Percentiles rank a stretch among this genome's conserved stretches.
phyloP scores from a whole-genome alignment of 2,113 vertebrate genomes.

The Antechinus flavipes region DNA sequence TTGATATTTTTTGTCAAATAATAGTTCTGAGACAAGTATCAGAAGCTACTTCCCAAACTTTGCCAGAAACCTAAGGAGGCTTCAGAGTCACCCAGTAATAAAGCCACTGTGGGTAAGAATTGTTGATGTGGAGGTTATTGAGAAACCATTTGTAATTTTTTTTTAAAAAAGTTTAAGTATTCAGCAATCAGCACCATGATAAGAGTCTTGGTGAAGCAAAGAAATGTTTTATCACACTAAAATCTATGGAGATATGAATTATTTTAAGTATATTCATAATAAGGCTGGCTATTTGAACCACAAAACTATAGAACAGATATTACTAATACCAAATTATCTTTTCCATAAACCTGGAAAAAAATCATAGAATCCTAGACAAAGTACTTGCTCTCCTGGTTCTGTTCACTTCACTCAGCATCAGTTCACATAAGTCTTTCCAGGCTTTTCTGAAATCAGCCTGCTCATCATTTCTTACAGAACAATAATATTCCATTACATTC shows the following conservation, averaged over 20 bases:
- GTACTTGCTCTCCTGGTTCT: no score
- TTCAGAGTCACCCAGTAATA: no score
- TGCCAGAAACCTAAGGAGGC: no score
- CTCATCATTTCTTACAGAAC: no score
- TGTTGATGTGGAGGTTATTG: background rate
- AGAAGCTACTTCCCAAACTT: no score
- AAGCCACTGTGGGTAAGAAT: background rate
- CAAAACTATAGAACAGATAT: background rate
- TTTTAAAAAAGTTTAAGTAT: background rate
- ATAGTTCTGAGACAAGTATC: background rate
- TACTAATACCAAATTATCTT: background rate
- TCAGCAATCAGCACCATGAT: background rate
- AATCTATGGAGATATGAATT: background rate
- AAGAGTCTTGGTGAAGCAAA: background rate
- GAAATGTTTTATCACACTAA: background rate
- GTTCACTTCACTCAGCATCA: no score
- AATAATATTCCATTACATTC: no score
- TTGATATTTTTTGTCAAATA: background rate
- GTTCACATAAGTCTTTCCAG: no score
- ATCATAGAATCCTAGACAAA: background rate
- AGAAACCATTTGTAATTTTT: background rate
- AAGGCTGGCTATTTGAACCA: background rate
- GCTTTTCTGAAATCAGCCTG: no score
- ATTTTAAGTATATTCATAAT: background rate
- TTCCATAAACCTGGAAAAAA: background rate